Evolutionary conservation across 1,140 invertebrate genomes (phyloP), one percentile per base, ranked within the genome.

Genomic region (Phenacoccus solenopsis): DNA sequence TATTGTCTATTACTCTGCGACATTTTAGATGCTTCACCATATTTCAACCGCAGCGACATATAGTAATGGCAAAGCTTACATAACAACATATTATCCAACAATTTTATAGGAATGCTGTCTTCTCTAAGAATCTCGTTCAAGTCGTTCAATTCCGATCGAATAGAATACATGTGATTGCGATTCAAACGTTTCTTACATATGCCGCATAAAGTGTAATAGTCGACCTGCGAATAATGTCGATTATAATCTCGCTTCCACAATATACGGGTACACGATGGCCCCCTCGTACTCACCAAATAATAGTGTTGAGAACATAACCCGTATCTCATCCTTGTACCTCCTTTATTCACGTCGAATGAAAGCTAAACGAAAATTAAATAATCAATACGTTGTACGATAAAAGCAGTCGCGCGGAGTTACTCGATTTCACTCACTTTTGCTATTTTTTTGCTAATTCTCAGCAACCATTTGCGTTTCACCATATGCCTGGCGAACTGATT

Each of bases 61-160:
- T 88, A 91, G 75, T 88, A 88, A 71, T 87, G 85, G 74, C 90
- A 92, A 4, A 88, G 77, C 78, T 91, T 91, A 78, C 90, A 92
- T 12, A 91, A 84, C 72, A 89, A 84, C 0, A 85, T 83, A 73
- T 81, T 82, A 68, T 82, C 81, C 76, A 61, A 78, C 77, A 88
- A 73, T 28, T 81, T 79, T n/a, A 88, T 85, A 0, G 88, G 88
- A 13, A 91, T 82, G 5, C 85, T 83, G 73, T 87, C 84, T 68
- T 83, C 81, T 49, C 78, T 76, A 3, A 91, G 79, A 1, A 84
- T 79, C 69, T 83, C 81, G 76, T 91, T 90, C 71, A 91, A 72
- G 27, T 88, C 84, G 72, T 82, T 78, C 38, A 84, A 85, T 74
- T 88, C 88, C 75, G 84, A 76, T 28, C 79, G 79, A 16, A 76